A percentile compares a stretch with the other conserved stretches of the same genome.
Evolutionary conservation across 1,140 invertebrate species (phyloP).

Genomic region (Drosophila nigromelanica): DNA sequence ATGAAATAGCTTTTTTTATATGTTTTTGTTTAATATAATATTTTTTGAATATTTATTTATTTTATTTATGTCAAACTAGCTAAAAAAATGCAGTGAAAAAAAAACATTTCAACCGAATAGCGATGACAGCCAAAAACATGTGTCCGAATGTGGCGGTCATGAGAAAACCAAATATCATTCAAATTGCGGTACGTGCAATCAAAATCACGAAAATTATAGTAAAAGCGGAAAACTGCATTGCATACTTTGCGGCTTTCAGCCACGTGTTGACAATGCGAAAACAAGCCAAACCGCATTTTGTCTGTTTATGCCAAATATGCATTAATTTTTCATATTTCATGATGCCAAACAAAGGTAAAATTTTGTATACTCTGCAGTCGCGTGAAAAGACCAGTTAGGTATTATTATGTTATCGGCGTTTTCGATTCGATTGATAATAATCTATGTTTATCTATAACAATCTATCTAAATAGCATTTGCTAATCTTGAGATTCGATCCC

Average conservation of each 20-base stretch:
- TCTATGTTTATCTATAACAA: no score
- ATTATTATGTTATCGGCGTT: not conserved
- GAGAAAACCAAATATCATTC: conserved; percentile 70
- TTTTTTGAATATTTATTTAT: no score
- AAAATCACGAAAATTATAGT: conserved; percentile 37
- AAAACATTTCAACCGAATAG: not conserved
- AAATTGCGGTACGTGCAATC: conserved; percentile 70
- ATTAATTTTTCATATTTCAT: conserved; percentile 53
- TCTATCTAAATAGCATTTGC: no score
- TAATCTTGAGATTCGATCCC: no score
- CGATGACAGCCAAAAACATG: conserved; percentile 14
- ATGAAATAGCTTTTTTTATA: no score
- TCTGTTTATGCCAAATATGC: conserved; percentile 72
- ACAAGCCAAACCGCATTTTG: conserved; percentile 57
- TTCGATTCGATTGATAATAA: no score
- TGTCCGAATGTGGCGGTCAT: conserved; percentile 31
- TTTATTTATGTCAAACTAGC: no score
- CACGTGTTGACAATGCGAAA: conserved; percentile 51
- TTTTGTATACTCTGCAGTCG: not conserved
- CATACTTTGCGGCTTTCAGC: conserved; percentile 26
- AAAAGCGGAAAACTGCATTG: conserved; percentile 33
- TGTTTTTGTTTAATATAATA: no score
- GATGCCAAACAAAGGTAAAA: conserved; percentile 5
- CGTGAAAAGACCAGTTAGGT: not conserved
- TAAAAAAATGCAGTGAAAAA: no score